These are phyloP conservation scores for Lasiurus borealis DNA, from an alignment of 2,113 vertebrate species.

Conservation along the genomic window DNA sequence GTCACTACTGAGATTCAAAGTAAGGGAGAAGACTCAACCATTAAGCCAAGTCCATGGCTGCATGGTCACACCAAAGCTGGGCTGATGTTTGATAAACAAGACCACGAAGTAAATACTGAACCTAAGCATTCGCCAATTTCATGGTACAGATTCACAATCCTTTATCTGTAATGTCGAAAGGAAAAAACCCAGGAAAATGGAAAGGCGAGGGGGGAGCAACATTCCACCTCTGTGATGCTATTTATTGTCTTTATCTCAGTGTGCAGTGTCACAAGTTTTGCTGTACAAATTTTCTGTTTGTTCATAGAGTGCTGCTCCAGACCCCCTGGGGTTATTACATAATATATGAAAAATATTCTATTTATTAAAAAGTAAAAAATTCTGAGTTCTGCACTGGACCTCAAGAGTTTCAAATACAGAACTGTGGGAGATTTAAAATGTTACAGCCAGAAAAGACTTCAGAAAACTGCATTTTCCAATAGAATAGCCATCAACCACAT, in stretches of 20 bases:
- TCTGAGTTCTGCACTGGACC: neutral
- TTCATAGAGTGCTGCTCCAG: neutral
- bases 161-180: slow-evolving; percentile 36
- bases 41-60: too few species aligned
- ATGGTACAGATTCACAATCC: neutral
- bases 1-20: neutral
- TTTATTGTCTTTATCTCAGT: slow-evolving; percentile 30
- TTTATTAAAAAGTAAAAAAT: slow-evolving; percentile 49
- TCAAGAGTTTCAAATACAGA: slow-evolving; percentile 34
- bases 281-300: slow-evolving; percentile 56
- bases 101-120: neutral
- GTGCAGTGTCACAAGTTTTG: neutral
- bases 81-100: neutral
- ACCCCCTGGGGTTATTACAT: neutral
- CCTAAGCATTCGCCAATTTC: too few species aligned
- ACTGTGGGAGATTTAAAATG: neutral
- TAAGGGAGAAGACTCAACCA: neutral
- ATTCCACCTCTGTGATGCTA: neutral
- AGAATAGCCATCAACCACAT: neutral
- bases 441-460: slow-evolving; percentile 5
- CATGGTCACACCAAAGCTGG: neutral
- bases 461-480: neutral
- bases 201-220: neutral
- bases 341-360: slow-evolving; percentile 8
- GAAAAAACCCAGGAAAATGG: neutral